Evolutionary conservation across 1,140 invertebrate genomes (phyloP), one percentile per base, ranked within the genome.

Genomic region (Drosophila hydei): DNA sequence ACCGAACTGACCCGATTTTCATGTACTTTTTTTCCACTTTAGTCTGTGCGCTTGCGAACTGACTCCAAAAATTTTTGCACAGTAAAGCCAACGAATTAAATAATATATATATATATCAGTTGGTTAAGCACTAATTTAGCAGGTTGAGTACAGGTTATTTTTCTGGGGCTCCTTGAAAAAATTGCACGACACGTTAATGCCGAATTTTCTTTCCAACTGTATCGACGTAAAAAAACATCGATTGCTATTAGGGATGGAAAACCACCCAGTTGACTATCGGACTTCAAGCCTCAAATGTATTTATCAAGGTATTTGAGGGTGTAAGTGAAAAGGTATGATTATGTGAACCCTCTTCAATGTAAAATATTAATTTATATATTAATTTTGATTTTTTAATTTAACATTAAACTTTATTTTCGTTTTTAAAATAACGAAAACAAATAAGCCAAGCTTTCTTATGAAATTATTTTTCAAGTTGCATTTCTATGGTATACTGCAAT

Each of bases 171-270:
- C 52, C 51, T 23, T 16, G 27, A 12, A 51, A 58, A 65, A 51
- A n/a, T n/a, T 42, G 33, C 43, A 19, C 61, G 52, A 65, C 68
- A 52, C 68, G 45, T 58, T 65, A 61, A 65, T 65, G 6, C 52
- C 60, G 60, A 56, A 56, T 64, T n/a, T 18, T 48, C 43, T 55
- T 25, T 47, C 56, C 33, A 42, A 56, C 60, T 64, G 51, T 56
- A 64, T 70, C 50, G 60, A 5, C 62, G 50, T 59, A 27, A 38
- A 50, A 33, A n/a, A 52, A 11, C 5, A 14, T 63, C 50, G 50
- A 45, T 54, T 40, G 1, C 21, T 19, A 4, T 4, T 11, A 68
- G 64, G 33, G 48, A 21, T 45, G 36, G 7, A 23, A 19, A 63
- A 30, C 6, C 4, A 42, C 1, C 11, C 12, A 12, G 48, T n/a